Evolutionary conservation across 2,113 vertebrate genomes (phyloP).

Genomic region (Leucosticte australis): DNA sequence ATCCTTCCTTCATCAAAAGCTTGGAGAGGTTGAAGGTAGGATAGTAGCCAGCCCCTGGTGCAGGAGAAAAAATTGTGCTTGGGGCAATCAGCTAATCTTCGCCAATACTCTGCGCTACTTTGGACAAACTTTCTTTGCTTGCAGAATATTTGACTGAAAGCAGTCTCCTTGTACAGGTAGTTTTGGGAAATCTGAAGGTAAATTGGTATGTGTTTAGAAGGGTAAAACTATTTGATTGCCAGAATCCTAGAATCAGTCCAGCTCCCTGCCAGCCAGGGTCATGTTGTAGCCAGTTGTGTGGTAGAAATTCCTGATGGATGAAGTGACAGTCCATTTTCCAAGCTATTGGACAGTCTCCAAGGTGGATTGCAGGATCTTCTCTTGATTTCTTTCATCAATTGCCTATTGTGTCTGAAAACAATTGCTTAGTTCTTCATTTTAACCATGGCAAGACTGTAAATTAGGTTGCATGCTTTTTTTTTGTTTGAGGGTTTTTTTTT

Average conservation of each 20-base stretch:
- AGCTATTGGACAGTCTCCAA: neutral
- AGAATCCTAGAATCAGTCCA: neutral
- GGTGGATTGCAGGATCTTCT: neutral
- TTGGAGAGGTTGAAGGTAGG: neutral
- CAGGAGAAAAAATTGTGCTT: neutral
- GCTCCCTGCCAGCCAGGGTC: neutral
- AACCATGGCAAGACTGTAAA: neutral
- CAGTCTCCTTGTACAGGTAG: neutral
- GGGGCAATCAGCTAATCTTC: neutral
- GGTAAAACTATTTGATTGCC: neutral
- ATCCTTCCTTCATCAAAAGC: neutral
- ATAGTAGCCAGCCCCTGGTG: neutral
- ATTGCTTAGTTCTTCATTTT: conserved; percentile 4
- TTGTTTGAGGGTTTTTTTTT: neutral
- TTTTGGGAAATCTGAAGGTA: neutral
- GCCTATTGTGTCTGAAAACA: conserved; percentile 42
- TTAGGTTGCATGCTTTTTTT: neutral
- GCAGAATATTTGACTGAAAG: neutral
- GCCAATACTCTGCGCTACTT: neutral
- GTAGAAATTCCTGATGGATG: neutral
- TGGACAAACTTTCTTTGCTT: neutral
- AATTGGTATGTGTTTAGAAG: neutral
- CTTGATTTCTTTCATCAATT: neutral
- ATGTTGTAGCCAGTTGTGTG: neutral
- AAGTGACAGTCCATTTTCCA: neutral